Evolutionary conservation across 1,140 invertebrate species (phyloP), one percentile per base, ranked within the genome.

Genomic region (Drosophila tani): DNA sequence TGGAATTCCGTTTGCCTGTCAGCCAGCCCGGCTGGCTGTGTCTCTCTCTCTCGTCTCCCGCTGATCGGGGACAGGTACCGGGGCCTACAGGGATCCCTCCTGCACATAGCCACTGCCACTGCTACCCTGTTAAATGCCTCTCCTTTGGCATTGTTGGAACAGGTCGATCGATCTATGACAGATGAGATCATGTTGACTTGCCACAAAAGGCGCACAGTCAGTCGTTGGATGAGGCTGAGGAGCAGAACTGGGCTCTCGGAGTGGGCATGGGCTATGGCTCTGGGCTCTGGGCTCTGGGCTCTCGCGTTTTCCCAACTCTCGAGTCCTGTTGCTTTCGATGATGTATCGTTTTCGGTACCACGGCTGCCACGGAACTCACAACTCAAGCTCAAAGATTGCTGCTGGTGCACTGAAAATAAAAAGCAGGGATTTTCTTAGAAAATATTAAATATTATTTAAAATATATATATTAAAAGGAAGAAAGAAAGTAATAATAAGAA

Each of bases 101-200:
- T 83, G 81, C 50, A 55, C n/a, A 71, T 43, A 58, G 70, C 70
- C 24, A 73, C 67, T 73, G 69, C 67, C 35, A 49, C 59, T 57
- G 78, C 53, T 85, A 68, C 67, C 67, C 68, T 71, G 74, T 82
- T 81, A 86, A 85, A 86, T 56, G 81, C 66, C 73, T 46, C 59
- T 60, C 57, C 53, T 74, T 64, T 78, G 79, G 77, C 59, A 75
- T 90, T 88, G 83, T 81, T 83, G 68, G 75, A 85, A 91, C 85
- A 90, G 85, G 85, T 90, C 85, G 85, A 90, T 90, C 85, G 85
- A 90, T 90, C 85, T 90, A 90, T 90, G 85, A 90, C 85, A 90
- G 85, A 90, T 90, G 85, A 90, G 85, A 90, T 90, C 85, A 90
- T 85, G 85, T 90, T 90, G 85, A 88, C 82, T 90, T 85, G 79